Evolutionary conservation across 30 jellyfish, hydroid and myxozoan genomes (phyloP).

Genomic region (Aurelia aurita complex sp. Pacific): DNA sequence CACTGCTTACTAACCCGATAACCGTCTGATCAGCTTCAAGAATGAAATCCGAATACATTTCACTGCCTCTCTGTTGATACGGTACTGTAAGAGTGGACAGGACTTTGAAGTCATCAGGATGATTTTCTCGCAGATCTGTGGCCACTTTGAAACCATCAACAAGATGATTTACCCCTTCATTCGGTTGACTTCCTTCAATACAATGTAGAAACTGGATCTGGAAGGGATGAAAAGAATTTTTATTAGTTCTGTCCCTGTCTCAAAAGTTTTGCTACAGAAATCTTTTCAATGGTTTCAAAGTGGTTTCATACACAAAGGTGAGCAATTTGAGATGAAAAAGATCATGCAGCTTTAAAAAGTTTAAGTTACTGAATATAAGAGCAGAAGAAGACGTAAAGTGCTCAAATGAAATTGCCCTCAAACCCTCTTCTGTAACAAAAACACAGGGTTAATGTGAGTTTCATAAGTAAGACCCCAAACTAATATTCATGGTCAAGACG

Average conservation of each 20-base stretch:
- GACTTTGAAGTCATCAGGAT: constrained; percentile 50
- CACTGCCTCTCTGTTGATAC: constrained; percentile 65
- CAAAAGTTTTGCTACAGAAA: no score
- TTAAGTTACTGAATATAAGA: no score
- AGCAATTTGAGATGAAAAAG: no score
- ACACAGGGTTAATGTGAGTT: no score
- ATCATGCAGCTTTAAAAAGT: no score
- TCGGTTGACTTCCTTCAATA: constrained; percentile 29
- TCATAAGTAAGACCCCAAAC: no score
- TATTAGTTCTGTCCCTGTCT: background rate
- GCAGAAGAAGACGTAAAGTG: no score
- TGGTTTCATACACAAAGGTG: no score
- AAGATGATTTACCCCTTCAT: constrained; percentile 62
- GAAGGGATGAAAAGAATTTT: background rate
- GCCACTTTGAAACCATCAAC: constrained; percentile 81
- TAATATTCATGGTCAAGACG: no score
- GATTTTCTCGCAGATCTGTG: constrained; percentile 34
- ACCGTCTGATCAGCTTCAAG: constrained; percentile 44
- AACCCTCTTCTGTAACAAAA: no score
- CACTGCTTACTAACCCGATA: constrained; percentile 60
- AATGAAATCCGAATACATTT: constrained; percentile 58
- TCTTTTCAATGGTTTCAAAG: no score
- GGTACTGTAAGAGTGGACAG: constrained; percentile 51
- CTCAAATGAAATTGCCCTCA: no score
- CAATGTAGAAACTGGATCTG: constrained; percentile 81